Base-by-base conservation (phyloP, 2,888 invertebrate species). In the Stenchaetothrips biformis region DNA sequence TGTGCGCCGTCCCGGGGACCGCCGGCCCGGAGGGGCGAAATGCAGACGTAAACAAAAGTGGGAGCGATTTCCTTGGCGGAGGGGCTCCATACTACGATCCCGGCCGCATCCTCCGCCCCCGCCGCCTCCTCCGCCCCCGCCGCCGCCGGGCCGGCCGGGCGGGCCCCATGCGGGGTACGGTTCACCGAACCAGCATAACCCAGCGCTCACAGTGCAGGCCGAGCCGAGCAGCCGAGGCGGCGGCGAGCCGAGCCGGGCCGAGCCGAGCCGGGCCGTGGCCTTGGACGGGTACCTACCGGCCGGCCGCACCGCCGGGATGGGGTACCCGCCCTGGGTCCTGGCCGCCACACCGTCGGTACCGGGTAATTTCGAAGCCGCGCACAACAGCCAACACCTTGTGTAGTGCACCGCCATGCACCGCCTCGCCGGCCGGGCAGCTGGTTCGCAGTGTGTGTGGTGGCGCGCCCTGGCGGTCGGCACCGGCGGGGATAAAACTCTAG, bases 161-260 rank as follows among this genome's bases (percentile, higher is more conserved):
- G 53, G 16, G 53, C 25, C 67, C 25, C 67, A 21, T 25, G 21
- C 11, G 21, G 67, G 53, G 67, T 11, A 74, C 67, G 67, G 67
- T 74, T 74, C 67, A 74, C 67, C 67, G 67, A 74, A 74, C 67
- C 67, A 74, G 67, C 67, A 74, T 74, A 74, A 74, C 67, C 67
- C 21, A 74, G 67, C 67, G 11, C 25, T 25, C 21, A 74, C 67
- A 74, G 21, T 74, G 67, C 67, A 74, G 25, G 67, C 21, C 21
- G 2, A 67, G 67, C 67, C 67, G 21, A 67, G 67, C 67, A 67
- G 67, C 21, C 21, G 21, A n/a, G 67, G 21, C 21, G 6, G 53
- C 21, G 21, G 7, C 2, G 53, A 53, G 53, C 53, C 67, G 67
- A 67, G 67, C 67, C n/a, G n/a, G n/a, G n/a, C 37, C 67, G 67